phyloP scores from a whole-genome alignment of 2,113 vertebrate species.

The Fukomys damarensis region DNA sequence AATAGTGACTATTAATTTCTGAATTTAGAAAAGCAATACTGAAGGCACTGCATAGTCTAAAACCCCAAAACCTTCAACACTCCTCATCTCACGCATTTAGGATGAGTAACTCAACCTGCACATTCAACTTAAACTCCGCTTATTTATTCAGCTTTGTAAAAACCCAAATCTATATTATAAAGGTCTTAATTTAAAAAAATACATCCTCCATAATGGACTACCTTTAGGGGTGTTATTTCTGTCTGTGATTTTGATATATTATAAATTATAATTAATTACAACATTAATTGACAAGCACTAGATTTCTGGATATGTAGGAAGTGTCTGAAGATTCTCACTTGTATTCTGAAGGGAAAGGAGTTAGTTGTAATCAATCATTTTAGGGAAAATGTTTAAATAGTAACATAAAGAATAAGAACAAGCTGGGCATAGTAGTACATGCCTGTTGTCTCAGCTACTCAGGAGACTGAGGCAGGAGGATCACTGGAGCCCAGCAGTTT shows the following conservation, averaged over 20 bases:
- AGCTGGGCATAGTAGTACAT: fast-evolving
- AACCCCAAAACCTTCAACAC: background rate
- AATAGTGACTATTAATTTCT: background rate
- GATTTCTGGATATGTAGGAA: background rate
- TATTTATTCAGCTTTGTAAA: background rate
- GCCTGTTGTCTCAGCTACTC: background rate
- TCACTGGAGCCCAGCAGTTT: background rate
- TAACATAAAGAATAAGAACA: background rate
- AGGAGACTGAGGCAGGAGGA: background rate
- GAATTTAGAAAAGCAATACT: background rate
- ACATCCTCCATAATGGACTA: background rate
- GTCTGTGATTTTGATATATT: background rate
- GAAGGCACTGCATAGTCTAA: background rate
- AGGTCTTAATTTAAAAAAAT: background rate
- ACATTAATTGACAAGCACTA: background rate
- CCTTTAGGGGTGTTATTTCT: background rate
- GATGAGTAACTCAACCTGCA: background rate
- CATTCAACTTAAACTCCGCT: background rate
- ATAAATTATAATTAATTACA: background rate
- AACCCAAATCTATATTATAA: background rate
- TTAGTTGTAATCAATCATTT: background rate
- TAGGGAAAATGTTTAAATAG: background rate
- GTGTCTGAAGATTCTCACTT: background rate
- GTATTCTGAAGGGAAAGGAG: background rate
- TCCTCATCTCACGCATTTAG: background rate